These are phyloP conservation scores for Glyptemys insculpta DNA, from an alignment of 2,797 vertebrate genomes.

Conservation along the genomic window DNA sequence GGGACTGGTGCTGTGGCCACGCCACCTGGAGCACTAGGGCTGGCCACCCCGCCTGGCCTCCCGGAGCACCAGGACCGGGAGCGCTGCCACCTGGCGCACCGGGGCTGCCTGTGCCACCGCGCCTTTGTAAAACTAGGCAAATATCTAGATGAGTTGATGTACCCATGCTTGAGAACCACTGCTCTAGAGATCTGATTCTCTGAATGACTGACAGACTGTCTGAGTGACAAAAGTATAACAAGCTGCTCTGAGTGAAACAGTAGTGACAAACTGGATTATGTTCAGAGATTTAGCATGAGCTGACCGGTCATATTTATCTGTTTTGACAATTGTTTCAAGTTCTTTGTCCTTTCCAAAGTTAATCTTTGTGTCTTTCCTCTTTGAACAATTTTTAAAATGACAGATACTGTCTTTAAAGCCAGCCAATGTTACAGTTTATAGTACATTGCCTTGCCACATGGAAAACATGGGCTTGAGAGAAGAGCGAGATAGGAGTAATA, in stretches of 20 bases:
- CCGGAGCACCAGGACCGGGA: no score
- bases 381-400: neutral
- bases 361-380: neutral
- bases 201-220: neutral
- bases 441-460: neutral
- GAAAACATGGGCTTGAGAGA: neutral
- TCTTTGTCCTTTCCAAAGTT: neutral
- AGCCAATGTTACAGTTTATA: neutral
- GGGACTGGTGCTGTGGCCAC: no score
- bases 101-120: no score
- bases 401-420: neutral
- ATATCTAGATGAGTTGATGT: no score
- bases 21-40: no score
- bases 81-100: fast-evolving
- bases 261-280: neutral
- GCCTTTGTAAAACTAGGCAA: no score
- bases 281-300: neutral
- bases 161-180: neutral
- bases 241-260: neutral
- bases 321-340: neutral
- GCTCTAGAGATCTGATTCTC: neutral
- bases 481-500: neutral
- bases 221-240: neutral
- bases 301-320: neutral
- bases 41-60: no score